Conservation (phyloP, 2,888 invertebrate genomes). For the Diaprepes abbreviatus region DNA sequence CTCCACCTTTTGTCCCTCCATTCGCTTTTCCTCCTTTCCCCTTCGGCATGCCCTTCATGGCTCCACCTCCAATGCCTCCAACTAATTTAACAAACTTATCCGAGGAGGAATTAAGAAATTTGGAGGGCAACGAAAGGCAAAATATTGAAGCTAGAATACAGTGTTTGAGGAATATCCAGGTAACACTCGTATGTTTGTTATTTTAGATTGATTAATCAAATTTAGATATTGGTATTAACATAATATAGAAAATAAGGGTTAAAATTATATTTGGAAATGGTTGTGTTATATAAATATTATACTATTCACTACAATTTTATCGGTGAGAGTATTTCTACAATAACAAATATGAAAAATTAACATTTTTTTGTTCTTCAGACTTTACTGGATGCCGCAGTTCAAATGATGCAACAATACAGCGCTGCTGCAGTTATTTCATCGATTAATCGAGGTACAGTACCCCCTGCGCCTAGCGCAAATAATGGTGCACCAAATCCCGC, state of each 20-base stretch:
- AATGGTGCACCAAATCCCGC: conserved; percentile 12
- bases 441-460: conserved; percentile 65
- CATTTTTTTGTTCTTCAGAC: conserved; percentile 65
- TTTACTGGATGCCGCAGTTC: conserved; percentile 92
- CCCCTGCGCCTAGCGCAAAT: conserved; percentile 62
- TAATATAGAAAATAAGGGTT: too few species aligned
- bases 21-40: conserved; percentile 72
- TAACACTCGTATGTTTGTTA: conserved; percentile 46
- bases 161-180: conserved; percentile 78
- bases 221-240: too few species aligned
- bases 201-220: too few species aligned
- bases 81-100: conserved; percentile 80
- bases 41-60: conserved; percentile 71
- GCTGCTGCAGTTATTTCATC: conserved; percentile 72
- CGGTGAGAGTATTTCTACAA: too few species aligned
- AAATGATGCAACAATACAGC: conserved; percentile 95
- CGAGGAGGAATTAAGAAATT: conserved; percentile 84
- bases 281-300: too few species aligned
- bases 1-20: conserved; percentile 62
- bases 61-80: conserved; percentile 84
- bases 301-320: too few species aligned
- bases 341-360: too few species aligned
- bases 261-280: too few species aligned
- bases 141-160: conserved; percentile 93
- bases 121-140: conserved; percentile 92